phyloP scores from a whole-genome alignment of 2,113 vertebrate genomes.

The Pagrus major region DNA sequence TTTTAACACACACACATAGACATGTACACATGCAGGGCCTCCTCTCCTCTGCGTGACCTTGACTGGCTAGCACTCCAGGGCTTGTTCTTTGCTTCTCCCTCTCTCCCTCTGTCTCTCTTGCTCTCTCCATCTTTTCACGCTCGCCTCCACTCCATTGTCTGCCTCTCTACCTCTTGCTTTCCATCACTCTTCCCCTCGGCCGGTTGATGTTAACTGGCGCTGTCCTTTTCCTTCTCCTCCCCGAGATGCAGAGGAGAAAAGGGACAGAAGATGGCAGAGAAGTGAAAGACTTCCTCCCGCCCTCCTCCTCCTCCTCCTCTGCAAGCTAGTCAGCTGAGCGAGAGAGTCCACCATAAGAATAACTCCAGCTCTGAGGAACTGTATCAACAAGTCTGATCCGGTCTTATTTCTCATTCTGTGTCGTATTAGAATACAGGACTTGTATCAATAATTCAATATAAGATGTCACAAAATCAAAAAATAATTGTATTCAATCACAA shows the following conservation, averaged over 20 bases:
- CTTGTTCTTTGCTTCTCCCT: constrained; percentile 72
- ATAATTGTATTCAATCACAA: background rate
- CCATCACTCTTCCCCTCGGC: constrained; percentile 59
- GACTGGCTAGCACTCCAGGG: constrained; percentile 78
- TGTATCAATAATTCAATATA: constrained; percentile 9
- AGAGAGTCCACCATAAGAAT: constrained; percentile 63
- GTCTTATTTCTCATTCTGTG: constrained; percentile 3
- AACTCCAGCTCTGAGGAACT: constrained; percentile 47
- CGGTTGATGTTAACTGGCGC: constrained; percentile 53
- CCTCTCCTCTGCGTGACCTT: constrained; percentile 82
- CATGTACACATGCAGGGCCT: constrained; percentile 50
- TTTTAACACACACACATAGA: constrained; percentile 34
- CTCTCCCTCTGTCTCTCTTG: constrained; percentile 63
- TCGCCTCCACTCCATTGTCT: constrained; percentile 62
- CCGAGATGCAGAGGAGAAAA: constrained; percentile 53
- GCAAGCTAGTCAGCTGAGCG: constrained; percentile 56
- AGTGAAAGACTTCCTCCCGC: constrained; percentile 55
- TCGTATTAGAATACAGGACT: background rate
- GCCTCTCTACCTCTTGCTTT: constrained; percentile 61
- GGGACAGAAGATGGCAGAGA: constrained; percentile 68
- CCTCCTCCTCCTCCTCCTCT: constrained; percentile 36
- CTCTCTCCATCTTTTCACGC: constrained; percentile 65
- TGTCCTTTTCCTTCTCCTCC: constrained; percentile 28
- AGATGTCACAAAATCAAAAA: background rate
- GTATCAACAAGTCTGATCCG: constrained; percentile 65